Evolutionary conservation across 2,888 invertebrate genomes (phyloP).

Genomic region (Ernsta delagoae): DNA sequence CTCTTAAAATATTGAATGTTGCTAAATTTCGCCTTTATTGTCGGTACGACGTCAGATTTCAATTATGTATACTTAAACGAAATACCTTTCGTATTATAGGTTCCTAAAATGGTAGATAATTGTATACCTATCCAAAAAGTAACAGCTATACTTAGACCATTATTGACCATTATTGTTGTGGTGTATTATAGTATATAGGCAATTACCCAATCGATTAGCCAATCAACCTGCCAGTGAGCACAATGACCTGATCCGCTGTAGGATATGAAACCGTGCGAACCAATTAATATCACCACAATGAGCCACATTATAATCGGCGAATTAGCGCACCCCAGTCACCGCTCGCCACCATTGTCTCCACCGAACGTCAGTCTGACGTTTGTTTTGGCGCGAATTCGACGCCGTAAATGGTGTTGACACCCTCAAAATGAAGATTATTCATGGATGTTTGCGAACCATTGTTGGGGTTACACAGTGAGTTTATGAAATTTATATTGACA

Average conservation of each 20-base stretch:
- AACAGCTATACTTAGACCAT: too few species aligned
- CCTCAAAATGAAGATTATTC: slow-evolving; percentile 82
- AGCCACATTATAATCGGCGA: slow-evolving; percentile 64
- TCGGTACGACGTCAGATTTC: too few species aligned
- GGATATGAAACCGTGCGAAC: slow-evolving; percentile 50
- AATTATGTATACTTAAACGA: too few species aligned
- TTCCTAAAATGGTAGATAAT: too few species aligned
- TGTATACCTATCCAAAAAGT: too few species aligned
- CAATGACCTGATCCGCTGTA: slow-evolving; percentile 46
- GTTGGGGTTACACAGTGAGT: slow-evolving; percentile 72
- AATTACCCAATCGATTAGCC: slow-evolving; percentile 43
- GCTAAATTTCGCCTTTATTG: too few species aligned
- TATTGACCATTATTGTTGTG: too few species aligned
- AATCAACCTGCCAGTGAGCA: slow-evolving; percentile 44
- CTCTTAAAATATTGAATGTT: too few species aligned
- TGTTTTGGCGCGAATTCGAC: slow-evolving; percentile 71
- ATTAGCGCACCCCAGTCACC: slow-evolving; percentile 60
- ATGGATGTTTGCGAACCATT: slow-evolving; percentile 78
- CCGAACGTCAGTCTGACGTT: slow-evolving; percentile 65
- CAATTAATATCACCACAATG: slow-evolving; percentile 70
- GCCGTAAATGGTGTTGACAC: slow-evolving; percentile 74
- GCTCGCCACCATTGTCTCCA: slow-evolving; percentile 64
- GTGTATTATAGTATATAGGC: slow-evolving; percentile 34
- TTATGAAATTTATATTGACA: slow-evolving; percentile 82
- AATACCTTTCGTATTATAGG: too few species aligned